Conservation (phyloP, 1,140 invertebrate species). For the Bombus impatiens region DNA sequence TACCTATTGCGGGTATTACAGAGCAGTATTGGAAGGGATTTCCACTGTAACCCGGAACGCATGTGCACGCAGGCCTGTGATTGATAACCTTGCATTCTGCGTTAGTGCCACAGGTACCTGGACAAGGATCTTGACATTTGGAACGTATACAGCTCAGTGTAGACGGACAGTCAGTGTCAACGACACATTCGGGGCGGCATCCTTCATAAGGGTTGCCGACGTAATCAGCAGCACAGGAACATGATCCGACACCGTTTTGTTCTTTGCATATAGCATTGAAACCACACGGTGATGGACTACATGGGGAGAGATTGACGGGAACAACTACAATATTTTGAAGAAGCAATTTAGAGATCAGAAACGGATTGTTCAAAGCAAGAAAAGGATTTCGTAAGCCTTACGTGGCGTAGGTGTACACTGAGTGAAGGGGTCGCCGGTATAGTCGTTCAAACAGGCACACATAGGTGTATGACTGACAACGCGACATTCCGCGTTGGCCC, state of each 20-base stretch:
- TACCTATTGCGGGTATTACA: neutral
- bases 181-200: slow-evolving; percentile 88
- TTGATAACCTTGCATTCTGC: slow-evolving; percentile 88
- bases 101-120: slow-evolving; percentile 86
- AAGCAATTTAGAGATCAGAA: neutral
- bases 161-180: slow-evolving; percentile 86
- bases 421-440: slow-evolving; percentile 87
- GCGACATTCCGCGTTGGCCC: slow-evolving; percentile 75
- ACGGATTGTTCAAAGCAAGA: slow-evolving; percentile 65
- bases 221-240: slow-evolving; percentile 87
- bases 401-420: slow-evolving; percentile 64
- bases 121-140: slow-evolving; percentile 85
- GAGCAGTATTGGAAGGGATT: slow-evolving; percentile 74
- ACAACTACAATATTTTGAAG: neutral
- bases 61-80: slow-evolving; percentile 88
- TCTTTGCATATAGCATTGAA: slow-evolving; percentile 83
- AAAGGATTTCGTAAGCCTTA: slow-evolving; percentile 75
- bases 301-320: slow-evolving; percentile 83
- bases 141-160: slow-evolving; percentile 86
- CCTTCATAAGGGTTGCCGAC: slow-evolving; percentile 80
- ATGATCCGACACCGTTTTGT: slow-evolving; percentile 80
- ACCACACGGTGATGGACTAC: slow-evolving; percentile 89
- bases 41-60: slow-evolving; percentile 85
- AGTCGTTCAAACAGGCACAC: slow-evolving; percentile 85
- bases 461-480: slow-evolving; percentile 80